phyloP scores from a whole-genome alignment of 2,113 vertebrate genomes.

The Fukomys damarensis region DNA sequence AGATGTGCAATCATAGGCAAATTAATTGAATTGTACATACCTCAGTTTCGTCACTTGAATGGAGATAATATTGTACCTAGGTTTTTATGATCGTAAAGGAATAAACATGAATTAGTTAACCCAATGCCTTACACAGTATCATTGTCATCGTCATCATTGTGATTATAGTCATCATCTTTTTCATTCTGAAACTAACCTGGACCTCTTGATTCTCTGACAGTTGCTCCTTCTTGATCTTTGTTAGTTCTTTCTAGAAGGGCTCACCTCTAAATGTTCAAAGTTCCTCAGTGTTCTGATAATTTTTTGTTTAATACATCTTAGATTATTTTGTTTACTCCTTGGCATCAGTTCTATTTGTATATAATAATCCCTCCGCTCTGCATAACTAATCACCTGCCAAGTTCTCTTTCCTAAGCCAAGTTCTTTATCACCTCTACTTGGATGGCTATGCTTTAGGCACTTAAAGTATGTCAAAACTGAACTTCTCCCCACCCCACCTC shows the following conservation, averaged over 20 bases:
- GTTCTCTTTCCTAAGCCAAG: background rate
- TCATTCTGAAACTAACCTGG: background rate
- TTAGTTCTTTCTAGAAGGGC: background rate
- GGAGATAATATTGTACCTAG: background rate
- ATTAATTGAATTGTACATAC: background rate
- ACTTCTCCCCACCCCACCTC: too few species aligned
- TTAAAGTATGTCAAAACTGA: background rate
- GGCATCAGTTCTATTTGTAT: background rate
- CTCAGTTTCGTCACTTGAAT: conserved; percentile 12
- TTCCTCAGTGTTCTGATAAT: background rate
- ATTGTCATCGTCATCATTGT: background rate
- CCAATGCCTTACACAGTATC: background rate
- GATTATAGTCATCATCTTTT: background rate
- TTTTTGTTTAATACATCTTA: background rate
- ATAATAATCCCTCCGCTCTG: background rate
- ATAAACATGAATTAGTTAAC: background rate
- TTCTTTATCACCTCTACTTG: background rate
- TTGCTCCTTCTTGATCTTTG: background rate
- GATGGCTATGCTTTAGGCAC: background rate
- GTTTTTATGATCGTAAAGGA: background rate
- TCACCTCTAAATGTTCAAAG: background rate
- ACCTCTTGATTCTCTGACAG: background rate
- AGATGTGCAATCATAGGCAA: background rate
- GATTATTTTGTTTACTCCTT: background rate
- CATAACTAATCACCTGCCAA: background rate